phyloP scores from a whole-genome alignment of 2,113 vertebrate species.

The Protobothrops mucrosquamatus region DNA sequence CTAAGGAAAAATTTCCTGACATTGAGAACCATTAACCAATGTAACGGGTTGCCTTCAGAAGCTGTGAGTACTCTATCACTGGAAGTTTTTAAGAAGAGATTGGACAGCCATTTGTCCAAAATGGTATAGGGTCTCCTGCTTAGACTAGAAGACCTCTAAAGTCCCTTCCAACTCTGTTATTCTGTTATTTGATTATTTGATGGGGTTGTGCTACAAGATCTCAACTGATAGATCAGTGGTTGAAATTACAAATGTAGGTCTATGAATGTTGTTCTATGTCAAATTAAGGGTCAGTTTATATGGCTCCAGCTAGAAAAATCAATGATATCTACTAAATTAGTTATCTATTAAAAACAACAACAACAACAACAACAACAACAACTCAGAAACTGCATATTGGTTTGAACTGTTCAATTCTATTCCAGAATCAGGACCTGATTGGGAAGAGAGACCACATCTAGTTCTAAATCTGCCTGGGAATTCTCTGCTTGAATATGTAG shows the following conservation, averaged over 20 bases:
- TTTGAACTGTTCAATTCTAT: not conserved
- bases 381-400: not conserved
- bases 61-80: not conserved
- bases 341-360: not conserved
- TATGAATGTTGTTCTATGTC: not conserved
- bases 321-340: not conserved
- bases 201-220: not conserved
- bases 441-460: not conserved
- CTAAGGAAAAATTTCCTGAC: not conserved
- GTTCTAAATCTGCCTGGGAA: not conserved
- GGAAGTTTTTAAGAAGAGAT: not conserved
- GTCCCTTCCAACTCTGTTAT: not conserved
- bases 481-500: not conserved
- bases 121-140: not conserved
- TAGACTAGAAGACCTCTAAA: not conserved
- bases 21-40: not conserved
- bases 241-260: not conserved
- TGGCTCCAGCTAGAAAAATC: not conserved
- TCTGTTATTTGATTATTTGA: not conserved
- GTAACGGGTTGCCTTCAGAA: not conserved
- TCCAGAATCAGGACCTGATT: not conserved
- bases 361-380: not conserved
- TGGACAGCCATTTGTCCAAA: no score
- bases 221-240: not conserved
- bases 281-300: not conserved